Evolutionary conservation across 2,888 invertebrate species (phyloP), one percentile per base, ranked within the genome.

Genomic region (Panorpa germanica): DNA sequence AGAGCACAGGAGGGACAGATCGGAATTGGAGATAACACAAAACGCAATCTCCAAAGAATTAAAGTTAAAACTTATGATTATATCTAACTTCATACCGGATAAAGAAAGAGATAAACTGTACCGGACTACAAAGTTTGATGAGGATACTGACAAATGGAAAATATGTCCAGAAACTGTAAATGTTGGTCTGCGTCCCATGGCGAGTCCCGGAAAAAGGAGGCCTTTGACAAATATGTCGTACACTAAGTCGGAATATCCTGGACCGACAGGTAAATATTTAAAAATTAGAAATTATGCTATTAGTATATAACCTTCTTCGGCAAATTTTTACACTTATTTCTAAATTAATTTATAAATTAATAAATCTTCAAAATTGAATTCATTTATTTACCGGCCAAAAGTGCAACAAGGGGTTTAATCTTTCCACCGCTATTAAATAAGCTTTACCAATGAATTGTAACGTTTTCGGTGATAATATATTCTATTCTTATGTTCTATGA

Each of bases 11-110:
- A 69, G 74, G 36, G 93, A 96, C 52, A 61, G 95, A 32, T 74
- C 90, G 43, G 93, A 95, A 45, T 61, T 86, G 39, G 93, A 95
- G 55, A 77, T 78, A 53, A 75, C 78, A 2, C 82, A 88, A 52
- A 83, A 90, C 44, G 88, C 91, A 46, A 68, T 93, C 34, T 77
- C 86, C 37, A 77, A 75, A 39, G 91, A 91, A 49, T 61, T 95
- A 38, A 82, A 93, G 48, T 68, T 93, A 34, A 80, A 85, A 52
- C 77, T 75, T 46, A 62, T 88, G 19, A 73, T 86, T 30, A 81
- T 88, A 38, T 86, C 88, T 48, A 83, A 83, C 52, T 90, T 90
- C 55, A 77, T 90, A 45, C 86, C 86, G 6, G 65, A 67, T 2
- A 81, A 81, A 46, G 81, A 82, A 34, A 74, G 77, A 44, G 66